Evolutionary conservation across 2,888 invertebrate species (phyloP).

Genomic region (Ophion ventricosus): DNA sequence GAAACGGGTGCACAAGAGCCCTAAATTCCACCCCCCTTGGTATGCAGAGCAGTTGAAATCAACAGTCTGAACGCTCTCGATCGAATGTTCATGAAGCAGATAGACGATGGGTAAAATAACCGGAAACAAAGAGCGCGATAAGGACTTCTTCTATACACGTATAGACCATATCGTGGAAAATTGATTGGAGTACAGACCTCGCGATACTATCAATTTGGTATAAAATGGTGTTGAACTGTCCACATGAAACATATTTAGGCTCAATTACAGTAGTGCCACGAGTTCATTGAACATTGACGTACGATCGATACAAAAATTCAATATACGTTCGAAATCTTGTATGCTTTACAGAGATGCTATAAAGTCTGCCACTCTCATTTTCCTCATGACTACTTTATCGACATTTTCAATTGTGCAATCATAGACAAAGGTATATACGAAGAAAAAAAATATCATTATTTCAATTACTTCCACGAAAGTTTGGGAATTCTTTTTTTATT

Average conservation of each 20-base stretch:
- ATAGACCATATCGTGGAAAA: not conserved
- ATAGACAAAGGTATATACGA: too few species aligned
- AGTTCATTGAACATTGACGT: too few species aligned
- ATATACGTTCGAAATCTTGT: too few species aligned
- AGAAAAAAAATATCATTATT: too few species aligned
- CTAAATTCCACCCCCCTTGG: slow-evolving; percentile 5
- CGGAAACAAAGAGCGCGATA: not conserved
- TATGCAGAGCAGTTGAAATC: slow-evolving; percentile 33
- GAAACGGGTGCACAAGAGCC: slow-evolving; percentile 42
- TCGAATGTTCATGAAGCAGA: slow-evolving; percentile 27
- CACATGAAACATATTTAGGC: not conserved
- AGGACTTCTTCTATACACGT: not conserved
- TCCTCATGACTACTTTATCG: too few species aligned
- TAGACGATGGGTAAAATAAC: slow-evolving; percentile 1
- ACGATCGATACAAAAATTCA: too few species aligned
- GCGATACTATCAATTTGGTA: not conserved
- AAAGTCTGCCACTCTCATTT: too few species aligned
- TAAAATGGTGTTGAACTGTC: not conserved
- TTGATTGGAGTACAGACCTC: not conserved
- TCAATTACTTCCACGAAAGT: too few species aligned
- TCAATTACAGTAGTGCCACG: not conserved
- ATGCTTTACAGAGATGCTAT: too few species aligned
- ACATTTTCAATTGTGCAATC: too few species aligned
- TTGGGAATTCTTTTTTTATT: too few species aligned
- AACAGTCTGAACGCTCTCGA: slow-evolving; percentile 42